Evolutionary conservation across 2,113 vertebrate species (phyloP).

Genomic region (Coptodon rendalli): DNA sequence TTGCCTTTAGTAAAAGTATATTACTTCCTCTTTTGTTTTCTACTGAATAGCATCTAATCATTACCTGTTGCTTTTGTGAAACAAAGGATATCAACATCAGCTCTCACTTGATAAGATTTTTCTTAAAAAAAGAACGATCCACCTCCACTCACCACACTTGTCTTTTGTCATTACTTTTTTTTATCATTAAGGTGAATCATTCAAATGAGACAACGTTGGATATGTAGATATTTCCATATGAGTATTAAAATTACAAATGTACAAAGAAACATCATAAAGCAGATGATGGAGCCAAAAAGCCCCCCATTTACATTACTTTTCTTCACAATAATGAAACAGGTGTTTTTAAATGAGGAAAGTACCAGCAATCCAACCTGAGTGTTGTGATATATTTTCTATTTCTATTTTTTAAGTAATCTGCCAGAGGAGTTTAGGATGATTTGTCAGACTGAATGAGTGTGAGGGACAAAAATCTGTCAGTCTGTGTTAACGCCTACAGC

Average conservation of each 20-base stretch:
- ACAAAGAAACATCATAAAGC: not conserved
- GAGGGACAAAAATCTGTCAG: slow-evolving; percentile 8
- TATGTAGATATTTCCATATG: accelerated
- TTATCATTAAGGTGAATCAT: not conserved
- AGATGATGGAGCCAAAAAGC: not conserved
- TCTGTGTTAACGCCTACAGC: not conserved
- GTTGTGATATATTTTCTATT: not conserved
- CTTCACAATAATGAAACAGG: not conserved
- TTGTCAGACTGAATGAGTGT: slow-evolving; percentile 22
- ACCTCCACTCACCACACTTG: not conserved
- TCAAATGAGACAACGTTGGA: not conserved
- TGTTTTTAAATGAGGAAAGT: not conserved
- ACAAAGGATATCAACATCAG: not conserved
- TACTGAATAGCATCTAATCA: accelerated
- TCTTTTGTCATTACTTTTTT: not conserved
- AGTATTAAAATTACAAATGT: not conserved
- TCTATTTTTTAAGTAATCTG: not conserved
- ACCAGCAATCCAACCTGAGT: not conserved
- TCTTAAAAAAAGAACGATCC: accelerated
- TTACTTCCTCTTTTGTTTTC: not conserved
- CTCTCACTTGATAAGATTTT: not conserved
- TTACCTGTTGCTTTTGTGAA: not conserved
- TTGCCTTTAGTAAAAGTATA: not conserved
- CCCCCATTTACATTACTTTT: not conserved
- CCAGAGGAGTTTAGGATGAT: not conserved